Evolutionary conservation across 2,888 invertebrate genomes (phyloP).

Genomic region (Pollenia angustigena): DNA sequence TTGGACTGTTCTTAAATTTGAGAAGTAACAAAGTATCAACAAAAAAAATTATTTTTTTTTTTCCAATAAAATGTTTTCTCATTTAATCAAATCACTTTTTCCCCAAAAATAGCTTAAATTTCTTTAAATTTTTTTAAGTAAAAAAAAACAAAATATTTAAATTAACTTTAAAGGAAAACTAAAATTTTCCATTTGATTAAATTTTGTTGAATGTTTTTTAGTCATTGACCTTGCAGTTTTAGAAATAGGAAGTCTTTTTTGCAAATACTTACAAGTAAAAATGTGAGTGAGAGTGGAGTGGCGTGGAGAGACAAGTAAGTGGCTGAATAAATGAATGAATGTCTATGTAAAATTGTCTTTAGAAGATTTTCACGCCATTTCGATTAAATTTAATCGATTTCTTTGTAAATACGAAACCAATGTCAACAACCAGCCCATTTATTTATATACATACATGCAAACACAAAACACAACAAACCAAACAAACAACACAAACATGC

Average conservation of each 20-base stretch:
- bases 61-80: too few species aligned
- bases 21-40: too few species aligned
- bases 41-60: too few species aligned
- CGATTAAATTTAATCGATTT: conserved; percentile 83
- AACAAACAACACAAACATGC: conserved; percentile 12
- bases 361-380: conserved; percentile 73
- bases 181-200: conserved; percentile 54
- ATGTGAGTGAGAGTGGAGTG: conserved; percentile 28
- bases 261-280: conserved; percentile 50
- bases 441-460: conserved; percentile 71
- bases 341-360: conserved; percentile 75
- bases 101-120: conserved; percentile 20
- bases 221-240: conserved; percentile 70
- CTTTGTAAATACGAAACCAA: conserved; percentile 82
- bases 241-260: conserved; percentile 54
- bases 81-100: not conserved
- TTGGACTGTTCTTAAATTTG: too few species aligned
- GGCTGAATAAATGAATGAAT: conserved; percentile 35
- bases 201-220: conserved; percentile 59
- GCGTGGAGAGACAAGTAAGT: conserved; percentile 44
- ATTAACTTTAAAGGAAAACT: conserved; percentile 47
- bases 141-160: conserved; percentile 17
- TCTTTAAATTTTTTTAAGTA: conserved; percentile 26
- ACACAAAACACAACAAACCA: conserved; percentile 19
- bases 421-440: conserved; percentile 82